Evolutionary conservation across 2,888 invertebrate genomes (phyloP).

Genomic region (Platynereis dumerilii): DNA sequence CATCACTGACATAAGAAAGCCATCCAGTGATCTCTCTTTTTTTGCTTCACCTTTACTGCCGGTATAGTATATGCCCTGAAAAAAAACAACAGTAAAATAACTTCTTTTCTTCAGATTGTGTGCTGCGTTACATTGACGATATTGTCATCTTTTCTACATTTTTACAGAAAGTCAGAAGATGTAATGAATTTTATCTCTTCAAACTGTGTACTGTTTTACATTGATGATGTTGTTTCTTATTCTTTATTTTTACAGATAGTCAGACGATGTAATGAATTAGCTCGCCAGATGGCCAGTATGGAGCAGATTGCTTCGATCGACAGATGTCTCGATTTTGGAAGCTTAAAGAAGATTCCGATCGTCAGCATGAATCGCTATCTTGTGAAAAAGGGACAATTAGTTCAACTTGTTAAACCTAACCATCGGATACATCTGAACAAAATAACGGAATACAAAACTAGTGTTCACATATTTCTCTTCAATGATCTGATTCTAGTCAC

Average conservation of each 20-base stretch:
- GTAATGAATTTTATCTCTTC: too few relatives aligned
- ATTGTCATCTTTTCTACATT: too few relatives aligned
- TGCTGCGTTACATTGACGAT: too few relatives aligned
- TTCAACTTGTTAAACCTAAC: slow-evolving; percentile 66
- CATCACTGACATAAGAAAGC: too few relatives aligned
- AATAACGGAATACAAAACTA: slow-evolving; percentile 43
- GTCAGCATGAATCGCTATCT: slow-evolving; percentile 72
- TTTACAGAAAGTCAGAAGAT: too few relatives aligned
- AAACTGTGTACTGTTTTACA: too few relatives aligned
- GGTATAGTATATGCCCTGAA: too few relatives aligned
- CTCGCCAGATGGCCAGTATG: slow-evolving; percentile 72
- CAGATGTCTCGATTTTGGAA: slow-evolving; percentile 26
- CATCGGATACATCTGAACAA: slow-evolving; percentile 67
- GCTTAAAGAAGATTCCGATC: slow-evolving; percentile 65
- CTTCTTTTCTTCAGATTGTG: too few relatives aligned
- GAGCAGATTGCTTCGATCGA: slow-evolving; percentile 78
- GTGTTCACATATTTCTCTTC: slow-evolving; percentile 80
- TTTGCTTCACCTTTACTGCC: too few relatives aligned
- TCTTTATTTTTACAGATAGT: slow-evolving; percentile 74
- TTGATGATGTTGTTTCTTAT: too few relatives aligned
- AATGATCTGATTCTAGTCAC: slow-evolving; percentile 87
- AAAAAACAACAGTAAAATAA: too few relatives aligned
- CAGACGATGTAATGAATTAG: slow-evolving; percentile 92
- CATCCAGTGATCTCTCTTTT: too few relatives aligned
- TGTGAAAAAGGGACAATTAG: slow-evolving; percentile 82